A percentile compares a stretch with the other conserved stretches of the same genome.
These are phyloP conservation scores for Catonia carolina DNA, from an alignment of 2,888 invertebrate species.

Conservation along the genomic window DNA sequence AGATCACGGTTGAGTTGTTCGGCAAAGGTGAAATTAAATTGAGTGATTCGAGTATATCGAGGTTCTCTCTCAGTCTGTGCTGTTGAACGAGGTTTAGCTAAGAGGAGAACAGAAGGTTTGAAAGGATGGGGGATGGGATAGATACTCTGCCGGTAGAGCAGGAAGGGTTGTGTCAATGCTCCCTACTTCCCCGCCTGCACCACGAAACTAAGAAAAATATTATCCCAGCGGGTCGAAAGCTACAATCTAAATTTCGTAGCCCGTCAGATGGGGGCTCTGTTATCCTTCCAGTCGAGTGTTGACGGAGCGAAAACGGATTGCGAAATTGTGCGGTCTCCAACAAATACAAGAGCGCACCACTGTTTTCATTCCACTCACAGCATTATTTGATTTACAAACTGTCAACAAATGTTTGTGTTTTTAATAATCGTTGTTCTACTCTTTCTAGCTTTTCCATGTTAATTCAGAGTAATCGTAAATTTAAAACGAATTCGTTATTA, in stretches of 20 bases:
- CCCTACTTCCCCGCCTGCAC: too few relatives aligned
- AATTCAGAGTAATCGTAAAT: background rate
- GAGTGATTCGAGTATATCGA: too few relatives aligned
- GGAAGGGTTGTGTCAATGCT: too few relatives aligned
- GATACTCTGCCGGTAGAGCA: too few relatives aligned
- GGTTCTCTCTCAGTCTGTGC: too few relatives aligned
- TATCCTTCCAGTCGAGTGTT: constrained; percentile 30
- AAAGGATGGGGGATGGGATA: too few relatives aligned
- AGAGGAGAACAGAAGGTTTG: too few relatives aligned
- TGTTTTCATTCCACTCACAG: constrained; percentile 8
- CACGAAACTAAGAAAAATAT: constrained; percentile 42
- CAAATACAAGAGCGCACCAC: constrained; percentile 9
- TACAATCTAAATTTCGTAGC: constrained; percentile 45
- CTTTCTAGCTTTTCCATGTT: too few relatives aligned
- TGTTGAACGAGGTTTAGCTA: too few relatives aligned
- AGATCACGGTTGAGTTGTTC: too few relatives aligned
- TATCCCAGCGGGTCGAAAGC: constrained; percentile 42
- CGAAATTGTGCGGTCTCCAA: constrained; percentile 24
- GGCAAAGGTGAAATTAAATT: too few relatives aligned
- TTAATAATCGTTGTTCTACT: constrained; percentile 10
- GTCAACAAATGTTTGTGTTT: constrained; percentile 20
- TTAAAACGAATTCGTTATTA: background rate
- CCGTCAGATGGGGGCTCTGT: constrained; percentile 23
- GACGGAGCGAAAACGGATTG: constrained; percentile 28
- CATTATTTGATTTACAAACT: constrained; percentile 21